Conservation (phyloP, 2,113 vertebrate species). For the Zosterops borbonicus region DNA sequence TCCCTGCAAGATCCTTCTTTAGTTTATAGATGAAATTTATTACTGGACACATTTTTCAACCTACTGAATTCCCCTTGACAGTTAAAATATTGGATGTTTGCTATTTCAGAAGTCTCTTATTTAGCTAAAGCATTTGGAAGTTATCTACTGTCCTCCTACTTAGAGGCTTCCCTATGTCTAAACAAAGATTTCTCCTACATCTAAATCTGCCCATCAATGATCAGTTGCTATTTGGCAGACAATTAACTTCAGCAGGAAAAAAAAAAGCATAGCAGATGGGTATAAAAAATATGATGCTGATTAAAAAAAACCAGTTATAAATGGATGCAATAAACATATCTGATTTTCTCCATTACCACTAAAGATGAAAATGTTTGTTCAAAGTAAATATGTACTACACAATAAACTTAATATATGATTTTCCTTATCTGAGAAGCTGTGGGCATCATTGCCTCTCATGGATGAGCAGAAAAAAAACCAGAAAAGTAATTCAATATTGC, state of each 20-base stretch:
- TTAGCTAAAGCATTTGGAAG: not conserved
- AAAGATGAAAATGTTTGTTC: not conserved
- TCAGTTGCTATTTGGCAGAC: not conserved
- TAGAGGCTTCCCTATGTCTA: not conserved
- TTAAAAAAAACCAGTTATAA: not conserved
- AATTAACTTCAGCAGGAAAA: not conserved
- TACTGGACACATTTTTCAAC: slow-evolving; percentile 27
- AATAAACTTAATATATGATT: not conserved
- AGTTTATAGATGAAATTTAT: slow-evolving; percentile 1
- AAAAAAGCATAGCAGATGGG: not conserved
- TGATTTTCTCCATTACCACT: not conserved
- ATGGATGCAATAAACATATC: not conserved
- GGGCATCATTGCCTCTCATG: not conserved
- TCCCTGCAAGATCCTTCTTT: not conserved
- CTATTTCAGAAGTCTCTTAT: slow-evolving; percentile 1
- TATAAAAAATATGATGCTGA: not conserved
- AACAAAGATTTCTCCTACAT: not conserved
- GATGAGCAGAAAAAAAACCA: not conserved
- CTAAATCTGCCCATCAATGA: not conserved
- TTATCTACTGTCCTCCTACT: slow-evolving; percentile 7
- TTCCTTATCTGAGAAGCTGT: not conserved
- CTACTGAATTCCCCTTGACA: not conserved
- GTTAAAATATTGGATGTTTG: not conserved
- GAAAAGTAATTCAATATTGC: not conserved
- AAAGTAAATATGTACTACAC: not conserved